Base-by-base conservation (phyloP, 2,113 vertebrate species). In the Leptosomus discolor region DNA sequence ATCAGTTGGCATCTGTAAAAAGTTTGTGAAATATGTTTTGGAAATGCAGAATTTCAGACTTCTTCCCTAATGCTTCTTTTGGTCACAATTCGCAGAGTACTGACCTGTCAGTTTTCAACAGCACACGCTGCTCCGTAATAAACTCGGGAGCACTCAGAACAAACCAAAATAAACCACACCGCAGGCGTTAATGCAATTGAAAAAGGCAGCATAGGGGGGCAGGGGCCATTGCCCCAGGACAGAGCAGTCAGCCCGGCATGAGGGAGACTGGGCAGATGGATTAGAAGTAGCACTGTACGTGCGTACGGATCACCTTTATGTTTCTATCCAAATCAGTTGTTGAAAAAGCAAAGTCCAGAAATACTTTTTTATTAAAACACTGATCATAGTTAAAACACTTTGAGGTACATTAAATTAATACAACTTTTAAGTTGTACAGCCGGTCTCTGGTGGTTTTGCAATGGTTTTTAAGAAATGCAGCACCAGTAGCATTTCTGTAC, bases 321-420 rank as follows among this genome's bases (percentile, higher is more conserved):
- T 74, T 67, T 91, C 71, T 57, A 68, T 85, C 63, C 94, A 86
- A 97, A 86, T 97, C 82, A 97, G 53, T 34, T 91, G 67, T 79
- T 92, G 60, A 95, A 95, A 92, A 97, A 90, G 61, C 58, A 60
- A 92, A 94, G 93, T 91, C 94, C 97, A 97, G 98, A 98, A 98
- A 98, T 97, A 97, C 69, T 98, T 98, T n/a, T 99, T 99, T 99
- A 99, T 99, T 99, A 98, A 98, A 99, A 99, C 99, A 99, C 98
- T 97, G 98, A 98, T 98, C 96, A 97, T 98, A 98, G 98, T 98
- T 97, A 98, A 98, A 99, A 99, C 99, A 99, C 99, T 98, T 98
- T 98, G 99, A 99, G 99, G 99, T 99, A 99, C 99, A 97, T 98
- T 97, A 98, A 99, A 99, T 98, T 98, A 97, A 98, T 98, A 98